These are phyloP conservation scores for Drosophila falleni DNA, from an alignment of 2,888 invertebrate genomes.

Conservation along the genomic window DNA sequence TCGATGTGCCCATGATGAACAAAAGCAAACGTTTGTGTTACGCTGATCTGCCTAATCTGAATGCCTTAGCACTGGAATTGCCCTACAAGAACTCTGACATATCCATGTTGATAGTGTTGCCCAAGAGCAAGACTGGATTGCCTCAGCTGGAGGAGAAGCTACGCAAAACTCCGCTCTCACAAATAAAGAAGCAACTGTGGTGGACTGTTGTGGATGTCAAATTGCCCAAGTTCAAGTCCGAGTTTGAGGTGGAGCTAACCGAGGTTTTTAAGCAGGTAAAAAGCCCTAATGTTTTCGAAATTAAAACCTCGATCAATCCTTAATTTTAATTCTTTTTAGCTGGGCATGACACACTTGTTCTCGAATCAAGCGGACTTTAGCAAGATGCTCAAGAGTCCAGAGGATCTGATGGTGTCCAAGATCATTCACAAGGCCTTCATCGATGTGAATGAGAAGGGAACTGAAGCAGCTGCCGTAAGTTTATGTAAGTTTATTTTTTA, in stretches of 20 bases:
- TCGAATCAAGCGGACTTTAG: conserved; percentile 87
- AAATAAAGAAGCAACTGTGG: conserved; percentile 87
- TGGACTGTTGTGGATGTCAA: conserved; percentile 86
- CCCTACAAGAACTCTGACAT: conserved; percentile 90
- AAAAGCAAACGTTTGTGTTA: conserved; percentile 77
- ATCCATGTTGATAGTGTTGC: conserved; percentile 92
- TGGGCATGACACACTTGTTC: conserved; percentile 91
- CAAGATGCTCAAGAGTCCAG: conserved; percentile 86
- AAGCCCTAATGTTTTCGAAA: too few relatives aligned
- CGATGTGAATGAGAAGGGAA: conserved; percentile 95
- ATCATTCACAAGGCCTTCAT: conserved; percentile 94
- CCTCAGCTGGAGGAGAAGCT: conserved; percentile 88
- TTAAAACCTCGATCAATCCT: not conserved
- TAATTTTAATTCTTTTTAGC: conserved; percentile 25
- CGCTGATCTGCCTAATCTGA: conserved; percentile 65
- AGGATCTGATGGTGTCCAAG: conserved; percentile 87
- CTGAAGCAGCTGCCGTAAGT: conserved; percentile 94
- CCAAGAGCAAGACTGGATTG: conserved; percentile 89
- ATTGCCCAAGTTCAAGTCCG: conserved; percentile 93
- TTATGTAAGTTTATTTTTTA: not conserved
- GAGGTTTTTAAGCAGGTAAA: conserved; percentile 87
- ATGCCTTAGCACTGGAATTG: conserved; percentile 87
- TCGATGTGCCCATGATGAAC: conserved; percentile 90
- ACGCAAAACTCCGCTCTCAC: conserved; percentile 86
- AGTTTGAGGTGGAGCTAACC: conserved; percentile 89